These are phyloP conservation scores for Epinephelus moara DNA, from an alignment of 2,113 vertebrate genomes.

Conservation along the genomic window DNA sequence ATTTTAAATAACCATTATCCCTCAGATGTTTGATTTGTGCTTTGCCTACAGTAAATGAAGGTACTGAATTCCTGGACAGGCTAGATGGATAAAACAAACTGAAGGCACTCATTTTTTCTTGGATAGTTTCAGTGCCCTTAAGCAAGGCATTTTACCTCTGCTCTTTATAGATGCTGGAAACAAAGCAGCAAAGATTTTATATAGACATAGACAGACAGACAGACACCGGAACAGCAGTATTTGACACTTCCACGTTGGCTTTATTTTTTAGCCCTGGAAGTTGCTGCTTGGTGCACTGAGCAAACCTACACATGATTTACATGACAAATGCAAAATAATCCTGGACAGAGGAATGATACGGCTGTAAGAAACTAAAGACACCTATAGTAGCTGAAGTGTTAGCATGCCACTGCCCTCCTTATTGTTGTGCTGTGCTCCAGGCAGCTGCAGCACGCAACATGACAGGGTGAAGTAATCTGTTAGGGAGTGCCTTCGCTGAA, in stretches of 20 bases:
- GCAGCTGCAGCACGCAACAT: conserved; percentile 9
- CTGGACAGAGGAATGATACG: accelerated
- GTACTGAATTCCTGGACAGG: neutral
- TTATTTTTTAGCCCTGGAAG: no score
- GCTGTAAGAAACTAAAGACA: neutral
- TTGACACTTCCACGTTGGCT: no score
- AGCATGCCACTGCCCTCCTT: neutral
- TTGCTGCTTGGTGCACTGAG: neutral
- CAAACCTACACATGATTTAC: neutral
- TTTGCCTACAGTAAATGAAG: neutral
- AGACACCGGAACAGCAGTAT: no score
- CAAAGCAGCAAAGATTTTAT: no score
- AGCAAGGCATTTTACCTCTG: neutral
- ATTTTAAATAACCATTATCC: neutral
- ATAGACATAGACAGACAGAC: no score
- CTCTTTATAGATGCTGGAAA: no score
- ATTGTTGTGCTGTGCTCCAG: neutral
- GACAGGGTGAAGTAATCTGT: conserved; percentile 34
- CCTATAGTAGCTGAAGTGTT: neutral
- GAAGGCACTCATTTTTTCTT: neutral
- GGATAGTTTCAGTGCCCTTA: neutral
- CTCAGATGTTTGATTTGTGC: neutral
- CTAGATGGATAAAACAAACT: neutral
- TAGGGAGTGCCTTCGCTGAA: conserved; percentile 28
- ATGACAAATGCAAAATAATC: neutral